Conservation (phyloP, 1,140 invertebrate genomes). For the Caerostris darwini region DNA sequence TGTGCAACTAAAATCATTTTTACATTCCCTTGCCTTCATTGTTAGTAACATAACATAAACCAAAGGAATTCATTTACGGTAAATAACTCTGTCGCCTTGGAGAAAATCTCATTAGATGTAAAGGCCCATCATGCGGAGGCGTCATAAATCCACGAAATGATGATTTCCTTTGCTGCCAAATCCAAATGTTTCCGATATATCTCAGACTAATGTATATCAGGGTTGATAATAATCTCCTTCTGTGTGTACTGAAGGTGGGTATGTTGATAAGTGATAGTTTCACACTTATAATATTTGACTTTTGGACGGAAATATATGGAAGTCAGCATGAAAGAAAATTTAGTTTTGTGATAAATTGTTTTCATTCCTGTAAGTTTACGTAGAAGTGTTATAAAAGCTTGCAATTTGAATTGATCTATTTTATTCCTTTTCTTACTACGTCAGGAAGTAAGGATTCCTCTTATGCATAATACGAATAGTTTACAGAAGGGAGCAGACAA, state of each 20-base stretch:
- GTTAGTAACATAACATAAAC: not conserved
- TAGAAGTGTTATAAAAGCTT: no score
- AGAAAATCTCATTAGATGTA: conserved; percentile 37
- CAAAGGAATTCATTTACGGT: conserved; percentile 50
- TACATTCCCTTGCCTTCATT: not conserved
- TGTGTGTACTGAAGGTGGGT: not conserved
- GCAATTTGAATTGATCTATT: no score
- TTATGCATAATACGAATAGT: no score
- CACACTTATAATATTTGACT: not conserved
- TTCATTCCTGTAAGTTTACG: no score
- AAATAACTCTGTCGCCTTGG: conserved; percentile 17
- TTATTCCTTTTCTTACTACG: no score
- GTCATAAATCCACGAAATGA: conserved; percentile 50
- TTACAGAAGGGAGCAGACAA: no score
- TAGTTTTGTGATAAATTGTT: no score
- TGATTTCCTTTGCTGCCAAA: conserved; percentile 51
- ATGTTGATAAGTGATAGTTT: not conserved
- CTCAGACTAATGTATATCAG: conserved; percentile 30
- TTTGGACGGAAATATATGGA: not conserved
- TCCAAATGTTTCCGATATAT: conserved; percentile 56
- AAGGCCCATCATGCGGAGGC: not conserved
- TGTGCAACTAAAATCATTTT: conserved; percentile 21
- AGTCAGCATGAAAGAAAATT: no score
- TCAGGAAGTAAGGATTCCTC: no score
- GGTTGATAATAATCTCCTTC: conserved; percentile 22